Base-by-base conservation (phyloP, 30 jellyfish, hydroid and myxozoan genomes). In the Sanderia malayensis region DNA sequence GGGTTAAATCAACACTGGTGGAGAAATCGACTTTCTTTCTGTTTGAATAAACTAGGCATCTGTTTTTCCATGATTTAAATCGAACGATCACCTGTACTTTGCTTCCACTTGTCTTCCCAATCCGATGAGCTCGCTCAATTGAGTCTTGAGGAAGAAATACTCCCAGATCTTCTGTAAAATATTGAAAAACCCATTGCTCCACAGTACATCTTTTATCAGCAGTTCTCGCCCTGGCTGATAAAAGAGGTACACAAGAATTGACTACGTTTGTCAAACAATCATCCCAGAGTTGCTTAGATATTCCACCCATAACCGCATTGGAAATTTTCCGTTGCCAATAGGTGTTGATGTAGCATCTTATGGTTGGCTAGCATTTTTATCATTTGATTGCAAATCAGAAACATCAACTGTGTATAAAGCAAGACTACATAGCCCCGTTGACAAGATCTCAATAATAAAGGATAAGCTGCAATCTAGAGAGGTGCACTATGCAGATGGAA, bases 291-390 rank as follows among this genome's bases (percentile, higher is more conserved):
- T 23, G 71, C 29, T n/a, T 31, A 41, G 52, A 37, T 69, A 44
- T 69, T 44, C 81, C 20, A 53, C 69, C 13, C 49, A 69, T 1
- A 69, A 69, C 29, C 47, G 69, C 26, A 69, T 69, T 45, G 81
- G 81, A 69, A 69, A 27, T 57, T 69, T 45, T 69, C 81, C 81
- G 59, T 69, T 55, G 55, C 79, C 79, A 66, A 66, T 66, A 20
- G 33, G 79, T 66, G 79, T 66, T 30, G 2, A 32, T 44, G 69
- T 44, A 20, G 68, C 69, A 46, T 31, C 69, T 20, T 46, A 37
- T 37, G 69, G 69, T 41, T 44, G 46, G 46, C 41, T 68, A 13
- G 66, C 46, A 13, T 44, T 23, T 46, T 44, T 69, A 57, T 44
- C 81, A 0, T 69, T 27, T 46, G 81, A 69, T 49, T 49, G 49